These are phyloP conservation scores for Hydrochoerus hydrochaeris DNA, from an alignment of 2,113 vertebrate species.

Conservation along the genomic window DNA sequence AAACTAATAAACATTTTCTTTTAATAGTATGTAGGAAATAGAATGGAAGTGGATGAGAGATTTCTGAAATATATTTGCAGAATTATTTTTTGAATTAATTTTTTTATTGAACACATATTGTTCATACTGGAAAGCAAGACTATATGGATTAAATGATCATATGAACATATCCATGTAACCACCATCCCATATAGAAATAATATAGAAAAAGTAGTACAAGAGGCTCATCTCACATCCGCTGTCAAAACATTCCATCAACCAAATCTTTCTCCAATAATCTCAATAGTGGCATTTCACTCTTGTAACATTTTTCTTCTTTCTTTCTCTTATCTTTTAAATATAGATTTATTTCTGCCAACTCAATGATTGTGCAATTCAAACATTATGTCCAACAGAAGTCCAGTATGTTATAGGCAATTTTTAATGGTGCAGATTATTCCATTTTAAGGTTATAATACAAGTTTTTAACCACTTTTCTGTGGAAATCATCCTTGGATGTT, in stretches of 20 bases:
- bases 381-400: background rate
- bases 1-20: background rate
- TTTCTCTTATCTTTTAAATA: background rate
- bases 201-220: background rate
- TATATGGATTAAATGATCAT: background rate
- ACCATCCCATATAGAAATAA: too few relatives aligned
- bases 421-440: background rate
- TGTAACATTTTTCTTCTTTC: background rate
- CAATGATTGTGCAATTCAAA: background rate
- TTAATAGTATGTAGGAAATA: background rate
- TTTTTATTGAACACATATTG: background rate
- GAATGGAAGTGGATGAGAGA: background rate
- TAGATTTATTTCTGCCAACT: background rate
- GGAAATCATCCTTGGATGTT: background rate
- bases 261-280: background rate
- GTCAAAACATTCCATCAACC: background rate
- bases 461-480: background rate
- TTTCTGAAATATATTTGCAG: background rate
- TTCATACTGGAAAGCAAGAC: background rate
- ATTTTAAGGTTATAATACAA: background rate
- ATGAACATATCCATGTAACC: background rate
- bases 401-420: background rate
- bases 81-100: background rate
- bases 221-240: accelerated
- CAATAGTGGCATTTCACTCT: background rate